Evolutionary conservation across 2,113 vertebrate genomes (phyloP).

Genomic region (Coturnix japonica): DNA sequence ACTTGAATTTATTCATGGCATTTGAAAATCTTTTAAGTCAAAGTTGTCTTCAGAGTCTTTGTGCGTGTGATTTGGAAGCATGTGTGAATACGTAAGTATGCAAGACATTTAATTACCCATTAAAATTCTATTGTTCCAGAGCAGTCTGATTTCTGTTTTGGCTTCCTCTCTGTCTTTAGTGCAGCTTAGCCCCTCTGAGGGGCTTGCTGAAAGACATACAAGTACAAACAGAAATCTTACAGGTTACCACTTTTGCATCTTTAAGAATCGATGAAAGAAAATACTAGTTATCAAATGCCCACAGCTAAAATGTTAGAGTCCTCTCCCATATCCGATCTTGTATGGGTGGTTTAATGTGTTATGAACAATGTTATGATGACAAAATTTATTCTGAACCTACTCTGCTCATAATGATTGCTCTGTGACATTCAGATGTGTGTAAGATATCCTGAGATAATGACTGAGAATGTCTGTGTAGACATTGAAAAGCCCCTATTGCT

Average conservation of each 20-base stretch:
- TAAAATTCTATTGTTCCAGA: not conserved
- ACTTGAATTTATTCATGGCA: not conserved
- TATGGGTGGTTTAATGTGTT: fast-evolving
- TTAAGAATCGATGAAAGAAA: not conserved
- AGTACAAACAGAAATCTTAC: not conserved
- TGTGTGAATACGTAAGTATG: not conserved
- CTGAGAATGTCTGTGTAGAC: not conserved
- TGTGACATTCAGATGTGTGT: conserved; percentile 11
- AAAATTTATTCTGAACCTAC: not conserved
- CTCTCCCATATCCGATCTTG: not conserved
- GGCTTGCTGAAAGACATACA: not conserved
- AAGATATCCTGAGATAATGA: not conserved
- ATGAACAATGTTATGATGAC: not conserved
- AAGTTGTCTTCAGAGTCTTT: not conserved
- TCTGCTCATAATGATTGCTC: not conserved
- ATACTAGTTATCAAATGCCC: not conserved
- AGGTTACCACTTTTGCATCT: not conserved
- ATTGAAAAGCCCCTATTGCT: not conserved
- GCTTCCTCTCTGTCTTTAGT: not conserved
- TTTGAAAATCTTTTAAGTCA: not conserved
- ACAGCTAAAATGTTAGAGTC: not conserved
- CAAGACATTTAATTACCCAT: not conserved
- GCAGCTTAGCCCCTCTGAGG: not conserved
- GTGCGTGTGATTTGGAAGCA: not conserved
- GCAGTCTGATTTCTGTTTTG: not conserved